A percentile compares a stretch with the other conserved stretches of the same genome.
These are phyloP conservation scores for Coracias cyanogaster DNA, from an alignment of 2,797 vertebrate species.

Conservation along the genomic window DNA sequence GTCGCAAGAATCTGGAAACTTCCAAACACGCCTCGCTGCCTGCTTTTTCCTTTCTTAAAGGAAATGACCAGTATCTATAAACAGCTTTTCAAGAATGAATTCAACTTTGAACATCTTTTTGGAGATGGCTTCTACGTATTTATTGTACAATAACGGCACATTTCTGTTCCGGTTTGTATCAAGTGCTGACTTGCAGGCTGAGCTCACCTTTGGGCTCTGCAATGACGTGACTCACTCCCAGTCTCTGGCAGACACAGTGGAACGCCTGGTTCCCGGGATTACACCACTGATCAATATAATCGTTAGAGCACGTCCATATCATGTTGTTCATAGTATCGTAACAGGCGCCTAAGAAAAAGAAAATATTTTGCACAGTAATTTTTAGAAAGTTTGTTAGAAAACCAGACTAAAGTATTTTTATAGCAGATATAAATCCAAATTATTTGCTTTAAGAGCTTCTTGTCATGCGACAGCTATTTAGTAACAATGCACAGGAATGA, in stretches of 20 bases:
- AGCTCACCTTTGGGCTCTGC: conserved; percentile 92
- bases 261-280: conserved; percentile 99
- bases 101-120: neutral
- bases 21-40: neutral
- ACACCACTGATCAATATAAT: conserved; percentile 99
- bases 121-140: neutral
- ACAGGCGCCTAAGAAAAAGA: conserved; percentile 86
- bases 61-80: neutral
- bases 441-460: neutral
- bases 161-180: neutral
- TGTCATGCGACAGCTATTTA: neutral
- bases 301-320: conserved; percentile 98
- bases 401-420: neutral
- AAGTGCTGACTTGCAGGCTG: neutral
- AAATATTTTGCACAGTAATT: neutral
- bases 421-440: neutral
- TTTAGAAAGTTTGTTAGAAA: neutral
- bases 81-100: neutral
- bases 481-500: neutral
- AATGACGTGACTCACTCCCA: conserved; percentile 94
- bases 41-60: neutral
- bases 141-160: no score
- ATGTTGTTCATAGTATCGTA: conserved; percentile 97
- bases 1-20: neutral
- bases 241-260: conserved; percentile 96